A percentile compares a stretch with the other conserved stretches of the same genome.
phyloP scores from a whole-genome alignment of 2,113 vertebrate species.

The Shinisaurus crocodilurus region DNA sequence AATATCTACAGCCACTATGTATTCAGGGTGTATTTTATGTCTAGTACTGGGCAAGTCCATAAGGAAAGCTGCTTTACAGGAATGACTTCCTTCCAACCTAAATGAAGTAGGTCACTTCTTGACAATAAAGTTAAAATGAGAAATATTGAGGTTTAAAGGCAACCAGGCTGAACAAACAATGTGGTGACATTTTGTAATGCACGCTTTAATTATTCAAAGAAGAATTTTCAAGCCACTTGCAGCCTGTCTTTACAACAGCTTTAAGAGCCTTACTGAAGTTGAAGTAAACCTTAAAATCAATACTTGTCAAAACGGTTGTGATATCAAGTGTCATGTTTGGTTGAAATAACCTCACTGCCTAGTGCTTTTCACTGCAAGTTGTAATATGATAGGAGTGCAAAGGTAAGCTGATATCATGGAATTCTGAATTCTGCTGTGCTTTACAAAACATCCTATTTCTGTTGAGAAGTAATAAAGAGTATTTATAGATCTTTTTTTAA shows the following conservation, averaged over 20 bases:
- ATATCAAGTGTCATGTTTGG: slow-evolving; percentile 27
- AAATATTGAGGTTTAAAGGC: slow-evolving; percentile 22
- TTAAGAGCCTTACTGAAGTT: slow-evolving; percentile 10
- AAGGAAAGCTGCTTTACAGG: background rate
- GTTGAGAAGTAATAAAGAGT: background rate
- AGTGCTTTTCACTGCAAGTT: slow-evolving; percentile 4
- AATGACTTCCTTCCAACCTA: background rate
- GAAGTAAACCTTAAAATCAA: slow-evolving; percentile 40
- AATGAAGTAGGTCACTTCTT: slow-evolving; percentile 6
- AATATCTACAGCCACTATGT: background rate
- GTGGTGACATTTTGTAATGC: slow-evolving; percentile 11
- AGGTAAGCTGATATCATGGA: slow-evolving; percentile 12
- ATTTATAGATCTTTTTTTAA: slow-evolving; percentile 5
- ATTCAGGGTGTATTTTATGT: background rate
- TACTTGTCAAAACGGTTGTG: slow-evolving; percentile 41
- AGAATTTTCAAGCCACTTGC: slow-evolving; percentile 19
- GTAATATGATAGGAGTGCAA: slow-evolving; percentile 14
- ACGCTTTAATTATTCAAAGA: slow-evolving; percentile 32
- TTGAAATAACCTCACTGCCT: slow-evolving; percentile 32
- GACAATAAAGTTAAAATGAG: slow-evolving; percentile 29
- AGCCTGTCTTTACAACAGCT: background rate
- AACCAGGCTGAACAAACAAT: background rate
- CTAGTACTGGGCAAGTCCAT: background rate
- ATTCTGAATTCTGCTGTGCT: background rate
- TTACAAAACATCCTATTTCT: background rate